Base-by-base conservation (phyloP, 2,797 vertebrate genomes). In the Perodicticus potto region DNA sequence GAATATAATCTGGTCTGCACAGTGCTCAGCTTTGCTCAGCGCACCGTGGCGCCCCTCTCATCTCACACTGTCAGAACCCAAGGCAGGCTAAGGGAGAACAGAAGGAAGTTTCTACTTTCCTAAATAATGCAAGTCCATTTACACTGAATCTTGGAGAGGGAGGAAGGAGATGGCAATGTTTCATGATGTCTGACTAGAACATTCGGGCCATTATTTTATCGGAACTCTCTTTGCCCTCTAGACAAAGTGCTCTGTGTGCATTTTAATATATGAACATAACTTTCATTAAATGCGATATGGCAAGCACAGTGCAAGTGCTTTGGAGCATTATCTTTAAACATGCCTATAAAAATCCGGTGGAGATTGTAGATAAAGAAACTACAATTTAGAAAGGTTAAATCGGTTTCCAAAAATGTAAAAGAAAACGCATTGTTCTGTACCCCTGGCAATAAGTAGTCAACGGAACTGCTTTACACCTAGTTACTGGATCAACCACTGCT, bases 311-410 rank as follows among this genome's bases (percentile, higher is more conserved):
- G 1, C 61, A 81, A 86, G 8, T 85, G 91, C 23, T 92, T 67
- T 76, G 49, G 61, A 94, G 32, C n/a, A 29, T 93, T 53, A 73
- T 59, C 12, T 89, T 74, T 85, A 67, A 74, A 85, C 76, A 77
- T 76, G 43, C 43, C 59, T 59, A 69, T 57, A 73, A 91, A 90
- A 92, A 20, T 32, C 27, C 55, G 40, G 7, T 82, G 82, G 73
- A 22, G 32, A 92, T 92, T 96, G 81, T 49, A 77, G 34, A 74
- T 57, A 78, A 65, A 49, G 16, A 80, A 91, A 59, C 37, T 1
- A 0, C 85, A 85, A 83, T 70, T 70, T 92, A 69, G 73, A 82
- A 94, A 93, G 67, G 9, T 84, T 88, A n/a, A 93, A 55, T 65
- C 77, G 20, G 16, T 86, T 92, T 92, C 34, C n/a, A 70, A 43